A percentile compares a stretch with the other conserved stretches of the same genome.
These are phyloP conservation scores for Poecilobothrus nobilitatus DNA, from an alignment of 2,888 invertebrate genomes.

Conservation along the genomic window DNA sequence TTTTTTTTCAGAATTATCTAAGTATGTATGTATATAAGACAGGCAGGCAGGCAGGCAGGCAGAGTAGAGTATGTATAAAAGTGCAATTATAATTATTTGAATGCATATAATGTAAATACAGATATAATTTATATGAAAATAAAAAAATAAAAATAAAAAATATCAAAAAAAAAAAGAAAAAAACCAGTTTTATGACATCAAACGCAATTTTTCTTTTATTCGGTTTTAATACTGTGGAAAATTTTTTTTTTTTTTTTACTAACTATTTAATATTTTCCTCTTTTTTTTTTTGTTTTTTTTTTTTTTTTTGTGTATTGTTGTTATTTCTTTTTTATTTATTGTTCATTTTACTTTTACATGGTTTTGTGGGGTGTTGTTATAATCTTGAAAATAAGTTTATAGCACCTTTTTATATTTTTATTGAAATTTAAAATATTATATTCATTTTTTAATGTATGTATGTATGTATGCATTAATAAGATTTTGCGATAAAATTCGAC, in stretches of 20 bases:
- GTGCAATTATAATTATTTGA: neutral
- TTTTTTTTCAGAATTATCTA: no score
- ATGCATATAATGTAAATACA: neutral
- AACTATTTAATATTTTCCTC: neutral
- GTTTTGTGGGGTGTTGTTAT: no score
- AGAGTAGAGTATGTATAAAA: neutral
- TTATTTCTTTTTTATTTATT: no score
- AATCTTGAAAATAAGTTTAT: no score
- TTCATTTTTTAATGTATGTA: no score
- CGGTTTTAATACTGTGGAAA: neutral
- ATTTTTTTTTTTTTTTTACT: neutral
- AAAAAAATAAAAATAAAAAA: neutral
- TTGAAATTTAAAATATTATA: no score
- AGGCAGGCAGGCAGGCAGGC: no score
- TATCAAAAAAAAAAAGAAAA: neutral
- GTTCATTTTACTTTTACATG: no score
- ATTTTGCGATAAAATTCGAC: no score
- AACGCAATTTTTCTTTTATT: conserved; percentile 1
- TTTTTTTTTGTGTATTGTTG: neutral
- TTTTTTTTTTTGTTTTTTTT: neutral
- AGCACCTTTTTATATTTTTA: no score
- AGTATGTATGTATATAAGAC: no score
- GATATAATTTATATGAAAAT: neutral
- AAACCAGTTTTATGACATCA: neutral
- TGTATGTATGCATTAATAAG: no score